phyloP scores from a whole-genome alignment of 2,113 vertebrate species.

The Lontra canadensis region DNA sequence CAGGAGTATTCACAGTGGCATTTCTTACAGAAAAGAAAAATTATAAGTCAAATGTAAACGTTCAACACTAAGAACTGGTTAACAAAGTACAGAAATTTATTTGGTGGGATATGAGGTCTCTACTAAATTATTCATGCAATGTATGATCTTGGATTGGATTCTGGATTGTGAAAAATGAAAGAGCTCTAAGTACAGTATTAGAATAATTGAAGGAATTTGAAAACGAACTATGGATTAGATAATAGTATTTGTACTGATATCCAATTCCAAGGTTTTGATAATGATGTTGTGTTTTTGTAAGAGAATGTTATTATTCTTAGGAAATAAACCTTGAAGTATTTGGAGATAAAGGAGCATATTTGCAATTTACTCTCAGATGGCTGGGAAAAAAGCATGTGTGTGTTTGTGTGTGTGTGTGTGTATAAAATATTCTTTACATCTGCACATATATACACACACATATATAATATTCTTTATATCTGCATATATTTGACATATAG shows the following conservation, averaged over 20 bases:
- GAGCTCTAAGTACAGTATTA: background rate
- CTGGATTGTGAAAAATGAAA: background rate
- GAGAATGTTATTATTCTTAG: background rate
- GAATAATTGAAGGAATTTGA: background rate
- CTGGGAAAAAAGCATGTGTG: background rate
- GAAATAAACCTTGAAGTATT: background rate
- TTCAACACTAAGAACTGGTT: background rate
- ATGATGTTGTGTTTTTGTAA: background rate
- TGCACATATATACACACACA: no score
- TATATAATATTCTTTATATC: no score
- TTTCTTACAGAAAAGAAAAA: background rate
- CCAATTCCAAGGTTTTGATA: background rate
- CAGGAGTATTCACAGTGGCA: no score
- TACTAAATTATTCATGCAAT: background rate
- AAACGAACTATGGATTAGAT: background rate
- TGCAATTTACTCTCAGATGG: background rate
- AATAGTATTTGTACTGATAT: background rate
- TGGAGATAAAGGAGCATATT: background rate
- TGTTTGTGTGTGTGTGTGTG: background rate
- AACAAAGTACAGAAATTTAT: background rate
- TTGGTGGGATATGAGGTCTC: rapidly evolving
- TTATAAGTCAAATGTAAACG: background rate
- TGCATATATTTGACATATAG: no score
- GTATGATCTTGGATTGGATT: background rate
- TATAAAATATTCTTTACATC: no score